Evolutionary conservation across 2,888 invertebrate genomes (phyloP), one percentile per base, ranked within the genome.

Genomic region (Neria commutata): DNA sequence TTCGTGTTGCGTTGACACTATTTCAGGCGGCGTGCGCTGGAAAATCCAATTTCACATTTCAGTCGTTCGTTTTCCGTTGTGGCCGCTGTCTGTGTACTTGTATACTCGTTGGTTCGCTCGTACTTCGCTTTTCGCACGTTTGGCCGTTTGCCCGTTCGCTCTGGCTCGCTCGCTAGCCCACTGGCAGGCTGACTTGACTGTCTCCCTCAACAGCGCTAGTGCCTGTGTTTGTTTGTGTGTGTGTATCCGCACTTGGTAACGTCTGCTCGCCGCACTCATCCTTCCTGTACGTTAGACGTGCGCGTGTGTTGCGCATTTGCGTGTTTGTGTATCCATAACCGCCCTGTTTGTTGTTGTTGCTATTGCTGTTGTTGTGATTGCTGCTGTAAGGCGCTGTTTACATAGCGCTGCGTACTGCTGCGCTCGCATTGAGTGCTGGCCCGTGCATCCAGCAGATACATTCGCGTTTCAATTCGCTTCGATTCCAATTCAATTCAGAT

Each of bases 401-500:
- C 17, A 14, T 42, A 6, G 42, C 25, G 54, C 55, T 42, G 52
- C 42, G 33, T 21, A n/a, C 29, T 19, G 16, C 45, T 49, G 29
- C 17, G 25, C 47, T 50, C 61, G 68, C 34, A n/a, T n/a, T n/a
- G n/a, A n/a, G n/a, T n/a, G n/a, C n/a, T n/a, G n/a, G n/a, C n/a
- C 61, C 49, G 58, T 63, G 64, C 61, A 67, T 69, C 72, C 64
- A 73, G 73, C 65, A 72, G 74, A 74, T 74, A 61, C 55, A 54
- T 62, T 55, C 47, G 17, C 47, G 17, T 54, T 48, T 34, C 21
- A 54, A 25, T 51, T 51, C 37, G 34, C 8, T 37, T 17, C n/a
- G n/a, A 74, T 71, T 68, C 70, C 74, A 73, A 73, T 74, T 74
- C 74, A 74, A 74, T 75, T 74, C 75, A 72, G 70, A 70, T 67